Conservation (phyloP, 2,888 invertebrate species). For the Cerceris rybyensis region DNA sequence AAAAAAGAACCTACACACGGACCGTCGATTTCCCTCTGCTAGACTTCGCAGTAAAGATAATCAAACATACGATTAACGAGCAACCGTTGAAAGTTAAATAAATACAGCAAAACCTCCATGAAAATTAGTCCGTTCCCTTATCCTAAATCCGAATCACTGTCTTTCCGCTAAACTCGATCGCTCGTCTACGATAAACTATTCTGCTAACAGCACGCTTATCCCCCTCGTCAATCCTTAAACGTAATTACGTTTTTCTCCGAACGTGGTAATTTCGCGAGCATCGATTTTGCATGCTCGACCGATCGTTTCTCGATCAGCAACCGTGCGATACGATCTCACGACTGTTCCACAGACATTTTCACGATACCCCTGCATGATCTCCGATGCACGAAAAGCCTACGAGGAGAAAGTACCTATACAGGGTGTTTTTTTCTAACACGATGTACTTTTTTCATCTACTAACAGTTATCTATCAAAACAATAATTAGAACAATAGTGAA, state of each 20-base stretch:
- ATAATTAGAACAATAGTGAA: too few species aligned
- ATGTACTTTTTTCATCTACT: too few species aligned
- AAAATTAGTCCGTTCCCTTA: too few species aligned
- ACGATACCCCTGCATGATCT: conserved; percentile 12
- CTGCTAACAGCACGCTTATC: background rate
- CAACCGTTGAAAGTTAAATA: too few species aligned
- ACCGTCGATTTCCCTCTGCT: too few species aligned
- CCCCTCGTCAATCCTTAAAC: background rate
- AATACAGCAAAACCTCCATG: too few species aligned
- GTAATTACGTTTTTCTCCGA: conserved; percentile 5
- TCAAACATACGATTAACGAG: too few species aligned
- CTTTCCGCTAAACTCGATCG: background rate
- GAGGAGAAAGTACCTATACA: conserved; percentile 3
- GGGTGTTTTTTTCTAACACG: too few species aligned
- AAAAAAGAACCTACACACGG: too few species aligned
- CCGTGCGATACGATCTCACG: conserved; percentile 13
- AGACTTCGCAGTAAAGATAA: too few species aligned
- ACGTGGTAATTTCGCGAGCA: conserved; percentile 3
- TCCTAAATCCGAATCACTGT: background rate
- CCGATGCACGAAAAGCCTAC: conserved; percentile 28
- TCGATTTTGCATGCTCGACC: conserved; percentile 1
- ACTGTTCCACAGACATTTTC: background rate
- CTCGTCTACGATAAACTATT: background rate
- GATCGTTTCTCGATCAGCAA: conserved; percentile 12
- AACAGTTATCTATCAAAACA: too few species aligned